Evolutionary conservation across 2,888 invertebrate species (phyloP).

Genomic region (Stramonita haemastoma): DNA sequence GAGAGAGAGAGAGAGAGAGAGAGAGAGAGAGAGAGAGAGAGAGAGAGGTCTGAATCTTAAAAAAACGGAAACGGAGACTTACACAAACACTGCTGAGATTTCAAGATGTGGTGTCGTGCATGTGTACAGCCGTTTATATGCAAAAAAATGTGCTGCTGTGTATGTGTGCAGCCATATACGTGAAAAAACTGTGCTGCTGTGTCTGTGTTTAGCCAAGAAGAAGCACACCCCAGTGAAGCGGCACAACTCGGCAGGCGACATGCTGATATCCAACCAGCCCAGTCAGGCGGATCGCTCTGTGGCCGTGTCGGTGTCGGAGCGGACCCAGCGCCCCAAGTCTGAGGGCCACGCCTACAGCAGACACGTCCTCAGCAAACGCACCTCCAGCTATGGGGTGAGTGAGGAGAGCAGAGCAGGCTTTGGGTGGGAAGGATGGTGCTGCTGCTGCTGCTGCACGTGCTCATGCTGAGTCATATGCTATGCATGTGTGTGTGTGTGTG

Average conservation of each 20-base stretch:
- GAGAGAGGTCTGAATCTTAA: too few relatives aligned
- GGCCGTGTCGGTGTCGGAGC: constrained; percentile 83
- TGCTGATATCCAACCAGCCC: constrained; percentile 65
- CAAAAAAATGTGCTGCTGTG: too few relatives aligned
- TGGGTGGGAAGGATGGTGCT: background rate
- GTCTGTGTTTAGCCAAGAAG: constrained; percentile 87
- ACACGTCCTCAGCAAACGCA: constrained; percentile 90
- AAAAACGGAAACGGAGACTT: too few relatives aligned
- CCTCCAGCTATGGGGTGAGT: constrained; percentile 98
- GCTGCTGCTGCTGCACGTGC: background rate
- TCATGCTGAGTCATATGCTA: background rate
- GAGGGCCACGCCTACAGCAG: constrained; percentile 93
- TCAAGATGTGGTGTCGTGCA: too few relatives aligned
- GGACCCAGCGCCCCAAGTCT: constrained; percentile 94
- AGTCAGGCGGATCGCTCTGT: constrained; percentile 51
- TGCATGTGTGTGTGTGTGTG: constrained; percentile 13
- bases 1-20: too few relatives aligned
- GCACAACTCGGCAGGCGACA: constrained; percentile 76
- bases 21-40: too few relatives aligned
- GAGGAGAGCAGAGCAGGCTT: too few relatives aligned
- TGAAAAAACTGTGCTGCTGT: too few relatives aligned
- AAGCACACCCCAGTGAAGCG: constrained; percentile 85
- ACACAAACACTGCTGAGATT: too few relatives aligned
- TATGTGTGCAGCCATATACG: too few relatives aligned
- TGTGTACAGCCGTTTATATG: too few relatives aligned